These are phyloP conservation scores for Sebastes kiyomatsui DNA, from an alignment of 2,797 vertebrate species.

Conservation along the genomic window DNA sequence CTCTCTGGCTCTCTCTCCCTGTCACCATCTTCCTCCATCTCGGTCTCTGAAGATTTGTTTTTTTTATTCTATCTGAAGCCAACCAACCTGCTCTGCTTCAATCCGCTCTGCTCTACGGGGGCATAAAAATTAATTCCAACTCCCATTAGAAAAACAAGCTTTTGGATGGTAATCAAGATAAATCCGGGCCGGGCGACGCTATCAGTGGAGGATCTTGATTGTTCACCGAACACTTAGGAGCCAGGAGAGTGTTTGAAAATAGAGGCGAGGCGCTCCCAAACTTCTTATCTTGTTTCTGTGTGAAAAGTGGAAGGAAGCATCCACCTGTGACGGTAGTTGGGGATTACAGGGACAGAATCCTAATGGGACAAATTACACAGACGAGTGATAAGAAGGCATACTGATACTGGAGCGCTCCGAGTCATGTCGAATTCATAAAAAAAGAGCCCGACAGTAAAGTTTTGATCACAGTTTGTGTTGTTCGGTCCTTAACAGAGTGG, in stretches of 20 bases:
- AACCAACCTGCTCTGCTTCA: slow-evolving; percentile 6
- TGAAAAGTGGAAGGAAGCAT: slow-evolving; percentile 49
- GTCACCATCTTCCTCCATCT: slow-evolving; percentile 15
- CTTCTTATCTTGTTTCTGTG: slow-evolving; percentile 60
- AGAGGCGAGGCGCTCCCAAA: slow-evolving; percentile 57
- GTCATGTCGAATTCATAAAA: not conserved
- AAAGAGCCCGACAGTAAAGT: not conserved
- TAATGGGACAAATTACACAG: slow-evolving; percentile 54
- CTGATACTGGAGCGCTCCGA: slow-evolving; percentile 19
- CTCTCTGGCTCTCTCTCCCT: not conserved
- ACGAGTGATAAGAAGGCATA: slow-evolving; percentile 14
- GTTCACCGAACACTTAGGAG: slow-evolving; percentile 50
- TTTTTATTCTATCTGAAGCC: not conserved
- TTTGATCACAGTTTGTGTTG: not conserved
- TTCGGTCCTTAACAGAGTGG: not conserved
- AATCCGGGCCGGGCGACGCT: slow-evolving; percentile 21
- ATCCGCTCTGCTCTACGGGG: slow-evolving; percentile 4
- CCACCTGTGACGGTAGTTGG: slow-evolving; percentile 39
- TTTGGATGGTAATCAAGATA: slow-evolving; percentile 64
- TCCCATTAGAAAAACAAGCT: slow-evolving; percentile 58
- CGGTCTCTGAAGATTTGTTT: not conserved
- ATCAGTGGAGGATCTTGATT: slow-evolving; percentile 57
- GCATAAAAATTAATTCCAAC: slow-evolving; percentile 43
- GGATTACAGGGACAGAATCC: slow-evolving; percentile 50
- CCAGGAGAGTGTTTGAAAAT: slow-evolving; percentile 62